Base-by-base conservation (phyloP, 2,113 vertebrate species). In the Cololabis saira region DNA sequence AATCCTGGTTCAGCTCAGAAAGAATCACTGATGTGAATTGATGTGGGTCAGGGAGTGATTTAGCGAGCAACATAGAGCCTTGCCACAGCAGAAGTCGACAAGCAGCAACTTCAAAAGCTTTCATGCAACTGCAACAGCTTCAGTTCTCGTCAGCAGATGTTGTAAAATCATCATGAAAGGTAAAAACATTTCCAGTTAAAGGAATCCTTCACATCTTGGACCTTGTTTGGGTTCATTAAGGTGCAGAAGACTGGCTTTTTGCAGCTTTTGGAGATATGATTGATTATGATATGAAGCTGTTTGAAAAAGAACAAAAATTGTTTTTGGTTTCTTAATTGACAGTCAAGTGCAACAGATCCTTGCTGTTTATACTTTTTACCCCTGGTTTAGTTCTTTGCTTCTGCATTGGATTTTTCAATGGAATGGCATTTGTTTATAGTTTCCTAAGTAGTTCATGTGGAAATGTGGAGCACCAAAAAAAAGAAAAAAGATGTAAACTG, bases 401-500 rank as follows among this genome's bases (percentile, higher is more conserved):
- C n/a, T n/a, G n/a, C n/a, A n/a, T n/a, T n/a, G n/a, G n/a, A n/a
- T n/a, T n/a, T n/a, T 27, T 27, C 24, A 27, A 27, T 27, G 6
- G 33, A 4, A 7, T 7, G 33, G 33, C 10, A 37, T 7, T 37
- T 37, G 33, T 37, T 7, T 37, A 37, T 37, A 1, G 41, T 54
- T 56, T 50, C 14, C 27, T 13, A 19, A 61, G 48, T 40, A 1
- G 56, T 18, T 30, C 37, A 16, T 66, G 54, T 48, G 27, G 4
- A 18, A 15, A 27, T n/a, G 24, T 27, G 24, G 24, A 27, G 24
- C 24, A 27, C 24, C 24, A 27, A 27, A 27, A 27, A 27, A 27
- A 27, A 5, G 54, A 68, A 54, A 67, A 41, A 53, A 47, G 3
- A n/a, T 69, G 70, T 54, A 52, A 67, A 54, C 67, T 13, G 49